Percentiles rank a stretch among this genome's conserved stretches.
These are phyloP conservation scores for Origma solitaria DNA, from an alignment of 2,113 vertebrate genomes.

Conservation along the genomic window DNA sequence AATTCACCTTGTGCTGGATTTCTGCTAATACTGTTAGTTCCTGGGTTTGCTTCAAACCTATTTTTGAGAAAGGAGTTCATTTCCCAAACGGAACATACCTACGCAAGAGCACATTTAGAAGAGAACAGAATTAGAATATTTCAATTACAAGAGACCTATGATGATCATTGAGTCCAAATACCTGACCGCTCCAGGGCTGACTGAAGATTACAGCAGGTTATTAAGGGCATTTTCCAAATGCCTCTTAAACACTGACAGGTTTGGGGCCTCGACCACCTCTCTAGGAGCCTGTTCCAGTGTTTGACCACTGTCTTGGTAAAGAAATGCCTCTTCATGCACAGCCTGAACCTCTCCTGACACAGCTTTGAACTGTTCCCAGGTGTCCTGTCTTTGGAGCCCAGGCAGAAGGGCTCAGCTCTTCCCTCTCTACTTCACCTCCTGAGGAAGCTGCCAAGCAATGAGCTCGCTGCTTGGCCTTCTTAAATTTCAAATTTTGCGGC, in stretches of 20 bases:
- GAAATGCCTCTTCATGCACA: neutral
- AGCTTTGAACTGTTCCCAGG: neutral
- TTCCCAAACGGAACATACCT: neutral
- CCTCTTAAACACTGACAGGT: neutral
- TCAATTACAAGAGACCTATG: neutral
- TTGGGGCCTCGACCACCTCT: neutral
- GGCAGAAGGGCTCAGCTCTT: neutral
- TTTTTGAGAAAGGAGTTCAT: neutral
- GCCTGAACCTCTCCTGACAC: accelerated
- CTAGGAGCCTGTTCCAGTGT: neutral
- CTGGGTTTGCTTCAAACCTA: neutral
- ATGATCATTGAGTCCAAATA: accelerated
- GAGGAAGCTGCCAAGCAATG: neutral
- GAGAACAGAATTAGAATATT: neutral
- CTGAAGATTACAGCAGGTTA: neutral
- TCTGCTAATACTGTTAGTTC: neutral
- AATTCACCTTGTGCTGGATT: neutral
- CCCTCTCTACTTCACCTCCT: neutral
- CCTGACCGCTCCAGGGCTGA: neutral
- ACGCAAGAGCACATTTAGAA: neutral
- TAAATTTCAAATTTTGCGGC: neutral
- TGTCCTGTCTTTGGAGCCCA: neutral
- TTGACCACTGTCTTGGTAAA: neutral
- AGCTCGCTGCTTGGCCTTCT: neutral
- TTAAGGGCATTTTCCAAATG: neutral